phyloP scores from a whole-genome alignment of 2,888 invertebrate genomes.

The Fissipunctia ypsillon region DNA sequence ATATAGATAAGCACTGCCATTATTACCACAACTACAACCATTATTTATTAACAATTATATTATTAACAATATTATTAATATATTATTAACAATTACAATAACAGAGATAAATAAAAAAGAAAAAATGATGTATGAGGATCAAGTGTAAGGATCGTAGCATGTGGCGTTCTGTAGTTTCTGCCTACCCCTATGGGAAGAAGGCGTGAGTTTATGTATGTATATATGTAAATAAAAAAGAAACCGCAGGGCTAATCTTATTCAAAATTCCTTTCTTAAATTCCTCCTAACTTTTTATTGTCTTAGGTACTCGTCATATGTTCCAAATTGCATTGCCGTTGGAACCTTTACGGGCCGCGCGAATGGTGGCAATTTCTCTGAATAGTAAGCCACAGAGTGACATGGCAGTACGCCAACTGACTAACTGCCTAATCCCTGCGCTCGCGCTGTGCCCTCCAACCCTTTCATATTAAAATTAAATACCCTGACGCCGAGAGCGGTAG shows the following conservation, averaged over 20 bases:
- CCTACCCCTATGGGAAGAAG: background rate
- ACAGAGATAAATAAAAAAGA: background rate
- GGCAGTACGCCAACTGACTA: slow-evolving; percentile 77
- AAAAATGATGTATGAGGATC: too few relatives aligned
- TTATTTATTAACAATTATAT: too few relatives aligned
- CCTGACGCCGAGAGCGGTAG: too few relatives aligned
- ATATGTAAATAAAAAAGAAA: background rate
- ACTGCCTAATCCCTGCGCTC: slow-evolving; percentile 38
- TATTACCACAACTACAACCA: too few relatives aligned
- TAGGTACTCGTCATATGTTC: slow-evolving; percentile 64
- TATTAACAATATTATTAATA: too few relatives aligned
- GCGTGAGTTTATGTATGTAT: background rate
- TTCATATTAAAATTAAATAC: slow-evolving; percentile 36
- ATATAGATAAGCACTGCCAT: background rate
- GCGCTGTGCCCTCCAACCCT: slow-evolving; percentile 7
- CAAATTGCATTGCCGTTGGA: slow-evolving; percentile 64
- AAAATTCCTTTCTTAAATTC: background rate
- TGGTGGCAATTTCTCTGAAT: slow-evolving; percentile 78
- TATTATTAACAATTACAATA: too few relatives aligned
- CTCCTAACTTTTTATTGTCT: background rate
- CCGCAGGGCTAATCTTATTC: background rate
- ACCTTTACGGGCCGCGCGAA: slow-evolving; percentile 71
- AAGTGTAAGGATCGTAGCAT: too few relatives aligned
- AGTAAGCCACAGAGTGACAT: slow-evolving; percentile 72
- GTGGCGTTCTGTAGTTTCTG: too few relatives aligned